These are phyloP conservation scores for Drosophila peninsularis DNA, from an alignment of 2,888 invertebrate species.

Conservation along the genomic window DNA sequence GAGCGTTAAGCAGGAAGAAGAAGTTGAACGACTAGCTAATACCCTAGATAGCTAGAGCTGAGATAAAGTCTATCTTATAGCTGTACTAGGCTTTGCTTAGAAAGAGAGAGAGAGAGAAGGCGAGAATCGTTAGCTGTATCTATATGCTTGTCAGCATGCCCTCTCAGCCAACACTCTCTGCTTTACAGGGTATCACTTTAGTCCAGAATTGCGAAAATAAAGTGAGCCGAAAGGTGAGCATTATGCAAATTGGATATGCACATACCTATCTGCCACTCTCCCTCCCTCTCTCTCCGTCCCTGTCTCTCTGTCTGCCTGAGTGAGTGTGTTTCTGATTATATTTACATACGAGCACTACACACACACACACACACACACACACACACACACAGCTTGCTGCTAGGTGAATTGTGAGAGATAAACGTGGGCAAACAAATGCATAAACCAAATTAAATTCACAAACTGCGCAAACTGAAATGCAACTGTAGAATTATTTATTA, in stretches of 20 bases:
- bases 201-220: constrained; percentile 37
- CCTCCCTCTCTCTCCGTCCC: not conserved
- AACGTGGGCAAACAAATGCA: constrained; percentile 44
- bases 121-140: too few relatives aligned
- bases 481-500: constrained; percentile 55
- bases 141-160: too few relatives aligned
- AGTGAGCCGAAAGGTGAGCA: constrained; percentile 42
- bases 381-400: not conserved
- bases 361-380: constrained; percentile 9
- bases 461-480: constrained; percentile 37
- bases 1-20: not conserved
- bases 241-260: constrained; percentile 47
- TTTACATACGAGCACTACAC: constrained; percentile 46
- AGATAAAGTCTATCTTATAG: too few relatives aligned
- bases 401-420: constrained; percentile 22
- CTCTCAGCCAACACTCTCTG: not conserved
- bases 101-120: too few relatives aligned
- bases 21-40: not conserved
- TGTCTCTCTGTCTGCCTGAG: not conserved
- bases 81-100: too few relatives aligned
- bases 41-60: too few relatives aligned
- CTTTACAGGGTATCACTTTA: constrained; percentile 26
- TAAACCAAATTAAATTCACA: constrained; percentile 58
- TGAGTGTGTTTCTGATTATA: constrained; percentile 41
- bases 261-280: not conserved